Percentiles rank a stretch among this genome's conserved stretches.
These are phyloP conservation scores for Centropyge bicolor DNA, from an alignment of 2,797 vertebrate species.

Conservation along the genomic window DNA sequence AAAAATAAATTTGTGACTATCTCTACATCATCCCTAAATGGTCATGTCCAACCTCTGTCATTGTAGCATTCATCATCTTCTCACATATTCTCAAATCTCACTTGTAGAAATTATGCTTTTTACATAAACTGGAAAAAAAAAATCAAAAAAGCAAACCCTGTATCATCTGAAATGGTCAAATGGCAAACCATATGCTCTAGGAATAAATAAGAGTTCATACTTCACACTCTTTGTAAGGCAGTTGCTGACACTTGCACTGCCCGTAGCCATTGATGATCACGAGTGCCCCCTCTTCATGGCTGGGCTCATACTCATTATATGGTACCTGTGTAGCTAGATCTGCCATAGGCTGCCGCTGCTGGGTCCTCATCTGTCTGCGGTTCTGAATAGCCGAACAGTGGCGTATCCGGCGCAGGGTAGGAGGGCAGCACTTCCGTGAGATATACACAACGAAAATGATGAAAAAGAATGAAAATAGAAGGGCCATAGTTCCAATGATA, in stretches of 20 bases:
- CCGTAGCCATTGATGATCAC: constrained; percentile 99
- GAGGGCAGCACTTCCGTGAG: constrained; percentile 99
- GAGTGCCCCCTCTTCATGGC: constrained; percentile 96
- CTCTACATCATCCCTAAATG: constrained; percentile 78
- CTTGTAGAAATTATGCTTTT: constrained; percentile 82
- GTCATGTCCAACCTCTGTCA: constrained; percentile 71
- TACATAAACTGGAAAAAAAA: constrained; percentile 81
- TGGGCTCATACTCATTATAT: constrained; percentile 97
- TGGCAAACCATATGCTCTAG: constrained; percentile 85
- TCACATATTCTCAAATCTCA: constrained; percentile 80
- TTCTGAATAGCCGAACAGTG: constrained; percentile 99
- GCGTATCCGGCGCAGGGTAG: constrained; percentile 96
- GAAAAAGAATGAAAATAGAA: constrained; percentile 99
- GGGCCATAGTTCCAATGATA: constrained; percentile 99
- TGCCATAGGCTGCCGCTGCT: constrained; percentile 97
- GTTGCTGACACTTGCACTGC: constrained; percentile 99
- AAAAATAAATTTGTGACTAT: constrained; percentile 90
- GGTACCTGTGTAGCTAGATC: constrained; percentile 98
- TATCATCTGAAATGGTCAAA: constrained; percentile 88
- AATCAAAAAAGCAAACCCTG: constrained; percentile 87
- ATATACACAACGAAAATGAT: constrained; percentile 99
- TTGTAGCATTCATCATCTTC: constrained; percentile 74
- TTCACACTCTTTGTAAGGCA: constrained; percentile 99
- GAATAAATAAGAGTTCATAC: constrained; percentile 93
- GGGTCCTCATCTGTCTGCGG: constrained; percentile 98